Evolutionary conservation across 1,140 invertebrate species (phyloP).

Genomic region (Ceratina japonica): DNA sequence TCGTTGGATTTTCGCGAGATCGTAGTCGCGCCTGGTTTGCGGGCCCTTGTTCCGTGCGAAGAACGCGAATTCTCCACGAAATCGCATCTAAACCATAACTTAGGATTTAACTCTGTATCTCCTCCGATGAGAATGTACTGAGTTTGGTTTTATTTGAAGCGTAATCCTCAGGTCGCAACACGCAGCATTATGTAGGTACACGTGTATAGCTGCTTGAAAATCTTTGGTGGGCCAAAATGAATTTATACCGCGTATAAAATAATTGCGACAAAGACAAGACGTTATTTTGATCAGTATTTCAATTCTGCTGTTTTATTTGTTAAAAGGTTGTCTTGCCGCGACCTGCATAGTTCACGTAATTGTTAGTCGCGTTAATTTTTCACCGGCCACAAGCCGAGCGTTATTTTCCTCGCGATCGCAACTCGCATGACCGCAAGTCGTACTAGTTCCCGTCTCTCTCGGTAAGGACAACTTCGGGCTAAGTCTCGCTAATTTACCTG

Average conservation of each 20-base stretch:
- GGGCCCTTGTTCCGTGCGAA: too few relatives aligned
- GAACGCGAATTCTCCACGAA: neutral
- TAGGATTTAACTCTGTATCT: neutral
- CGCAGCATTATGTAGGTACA: neutral
- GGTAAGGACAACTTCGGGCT: slow-evolving; percentile 12
- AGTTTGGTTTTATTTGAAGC: neutral
- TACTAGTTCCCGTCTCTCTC: slow-evolving; percentile 25
- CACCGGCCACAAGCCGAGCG: neutral
- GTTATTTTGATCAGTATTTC: too few relatives aligned
- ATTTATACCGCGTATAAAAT: too few relatives aligned
- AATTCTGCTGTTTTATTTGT: too few relatives aligned
- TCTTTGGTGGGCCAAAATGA: too few relatives aligned
- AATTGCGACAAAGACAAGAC: too few relatives aligned
- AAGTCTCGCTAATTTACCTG: slow-evolving; percentile 16
- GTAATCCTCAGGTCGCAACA: neutral
- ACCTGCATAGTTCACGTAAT: neutral
- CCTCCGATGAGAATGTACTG: neutral
- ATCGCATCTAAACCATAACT: too few relatives aligned
- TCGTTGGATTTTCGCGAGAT: neutral
- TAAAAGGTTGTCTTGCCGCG: too few relatives aligned
- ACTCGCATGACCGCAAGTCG: slow-evolving; percentile 28
- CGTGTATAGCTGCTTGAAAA: neutral
- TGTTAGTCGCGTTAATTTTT: slow-evolving; percentile 38
- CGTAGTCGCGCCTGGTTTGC: neutral
- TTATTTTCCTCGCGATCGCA: slow-evolving; percentile 3